Conservation (phyloP, 2,113 vertebrate genomes). For the Toxotes chatareus region DNA sequence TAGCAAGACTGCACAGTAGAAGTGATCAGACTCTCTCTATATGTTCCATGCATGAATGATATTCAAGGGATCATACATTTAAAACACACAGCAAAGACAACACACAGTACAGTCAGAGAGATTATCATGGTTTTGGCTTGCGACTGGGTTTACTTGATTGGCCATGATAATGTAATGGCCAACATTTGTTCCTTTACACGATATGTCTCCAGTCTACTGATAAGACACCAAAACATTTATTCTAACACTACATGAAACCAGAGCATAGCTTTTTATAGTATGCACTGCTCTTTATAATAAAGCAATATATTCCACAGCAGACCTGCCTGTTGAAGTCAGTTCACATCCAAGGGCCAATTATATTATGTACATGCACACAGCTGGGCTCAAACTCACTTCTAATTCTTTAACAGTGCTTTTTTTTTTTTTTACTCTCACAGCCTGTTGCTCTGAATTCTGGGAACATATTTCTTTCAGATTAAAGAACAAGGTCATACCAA, state of each 20-base stretch:
- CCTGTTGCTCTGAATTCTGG: slow-evolving; percentile 40
- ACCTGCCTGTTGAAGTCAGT: slow-evolving; percentile 50
- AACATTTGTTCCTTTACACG: slow-evolving; percentile 39
- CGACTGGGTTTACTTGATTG: background rate
- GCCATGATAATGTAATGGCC: slow-evolving; percentile 27
- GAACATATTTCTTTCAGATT: slow-evolving; percentile 63
- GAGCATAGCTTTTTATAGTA: slow-evolving; percentile 38
- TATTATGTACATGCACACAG: slow-evolving; percentile 47
- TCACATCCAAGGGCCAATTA: slow-evolving; percentile 66
- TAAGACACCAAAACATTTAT: slow-evolving; percentile 37
- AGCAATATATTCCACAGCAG: slow-evolving; percentile 55
- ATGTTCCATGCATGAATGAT: background rate
- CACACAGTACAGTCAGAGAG: background rate
- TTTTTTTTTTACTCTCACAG: background rate
- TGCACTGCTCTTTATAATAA: slow-evolving; percentile 51
- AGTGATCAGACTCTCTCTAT: background rate
- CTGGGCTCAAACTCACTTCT: slow-evolving; percentile 50
- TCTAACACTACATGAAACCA: slow-evolving; percentile 31
- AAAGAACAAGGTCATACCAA: slow-evolving; percentile 54
- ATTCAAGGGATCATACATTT: background rate
- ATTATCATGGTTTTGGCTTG: background rate
- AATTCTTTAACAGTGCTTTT: slow-evolving; percentile 32
- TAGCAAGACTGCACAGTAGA: background rate
- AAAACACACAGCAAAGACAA: background rate
- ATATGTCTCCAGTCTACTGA: slow-evolving; percentile 1